Percentiles rank a stretch among this genome's conserved stretches.
These are phyloP conservation scores for Rhincodon typus DNA, from an alignment of 2,797 vertebrate species.

Conservation along the genomic window DNA sequence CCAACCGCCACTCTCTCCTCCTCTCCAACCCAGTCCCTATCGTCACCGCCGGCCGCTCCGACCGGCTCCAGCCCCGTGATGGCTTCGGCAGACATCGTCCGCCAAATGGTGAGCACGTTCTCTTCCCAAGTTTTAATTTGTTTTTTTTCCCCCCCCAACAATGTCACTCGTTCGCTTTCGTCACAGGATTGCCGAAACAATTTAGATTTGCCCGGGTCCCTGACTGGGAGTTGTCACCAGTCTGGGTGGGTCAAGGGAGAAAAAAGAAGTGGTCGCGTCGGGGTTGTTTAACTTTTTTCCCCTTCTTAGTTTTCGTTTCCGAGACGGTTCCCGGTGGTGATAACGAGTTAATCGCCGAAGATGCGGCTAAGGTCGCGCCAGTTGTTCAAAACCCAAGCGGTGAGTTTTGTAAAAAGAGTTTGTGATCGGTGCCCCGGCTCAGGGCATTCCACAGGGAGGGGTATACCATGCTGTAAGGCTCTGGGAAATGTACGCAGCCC, in stretches of 20 bases:
- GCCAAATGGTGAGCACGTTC: constrained; percentile 54
- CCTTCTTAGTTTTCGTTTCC: too few relatives aligned
- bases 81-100: constrained; percentile 63
- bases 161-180: background rate
- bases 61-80: constrained; percentile 44
- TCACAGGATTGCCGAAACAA: too few relatives aligned
- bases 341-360: background rate
- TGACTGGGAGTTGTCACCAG: background rate
- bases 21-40: too few relatives aligned
- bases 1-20: background rate
- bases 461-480: background rate
- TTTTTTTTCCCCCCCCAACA: too few relatives aligned
- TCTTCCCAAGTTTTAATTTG: background rate
- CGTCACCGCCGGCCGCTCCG: background rate
- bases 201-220: background rate
- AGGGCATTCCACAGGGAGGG: background rate
- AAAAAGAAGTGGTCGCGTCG: background rate
- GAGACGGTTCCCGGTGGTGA: too few relatives aligned
- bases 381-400: background rate
- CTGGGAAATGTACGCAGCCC: background rate
- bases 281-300: background rate
- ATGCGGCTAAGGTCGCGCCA: too few relatives aligned
- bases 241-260: background rate
- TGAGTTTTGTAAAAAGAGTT: background rate
- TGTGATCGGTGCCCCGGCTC: background rate